Evolutionary conservation across 2,888 invertebrate genomes (phyloP).

Genomic region (Bombylius major): DNA sequence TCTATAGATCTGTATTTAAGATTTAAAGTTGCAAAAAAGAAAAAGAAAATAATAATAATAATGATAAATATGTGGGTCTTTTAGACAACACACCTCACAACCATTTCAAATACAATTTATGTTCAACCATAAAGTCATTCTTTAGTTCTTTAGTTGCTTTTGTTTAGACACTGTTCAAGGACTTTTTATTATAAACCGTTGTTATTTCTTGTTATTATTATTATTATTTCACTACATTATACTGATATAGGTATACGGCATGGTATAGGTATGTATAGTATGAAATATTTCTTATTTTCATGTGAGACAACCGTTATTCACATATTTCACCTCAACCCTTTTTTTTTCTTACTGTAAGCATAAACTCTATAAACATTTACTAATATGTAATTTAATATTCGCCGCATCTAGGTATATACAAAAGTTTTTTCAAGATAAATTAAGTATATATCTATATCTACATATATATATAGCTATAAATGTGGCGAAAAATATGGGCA

Average conservation of each 20-base stretch:
- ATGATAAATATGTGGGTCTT: background rate
- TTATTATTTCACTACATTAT: background rate
- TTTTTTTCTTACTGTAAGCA: background rate
- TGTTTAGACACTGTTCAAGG: slow-evolving; percentile 11
- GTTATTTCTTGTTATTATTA: background rate
- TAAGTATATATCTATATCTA: too few relatives aligned
- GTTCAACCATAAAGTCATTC: slow-evolving; percentile 8
- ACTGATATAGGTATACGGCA: background rate
- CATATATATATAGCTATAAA: too few relatives aligned
- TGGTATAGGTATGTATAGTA: background rate
- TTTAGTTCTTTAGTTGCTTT: background rate
- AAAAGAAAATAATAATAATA: too few relatives aligned
- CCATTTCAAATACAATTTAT: slow-evolving; percentile 12
- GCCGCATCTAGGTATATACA: too few relatives aligned
- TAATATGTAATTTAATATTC: too few relatives aligned
- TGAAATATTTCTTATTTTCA: slow-evolving; percentile 7
- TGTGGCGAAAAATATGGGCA: too few relatives aligned
- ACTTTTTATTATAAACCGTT: slow-evolving; percentile 8
- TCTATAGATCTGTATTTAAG: too few relatives aligned
- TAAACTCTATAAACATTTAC: too few relatives aligned
- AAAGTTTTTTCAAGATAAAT: too few relatives aligned
- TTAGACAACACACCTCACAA: slow-evolving; percentile 9
- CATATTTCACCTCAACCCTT: slow-evolving; percentile 13
- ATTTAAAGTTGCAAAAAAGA: too few relatives aligned
- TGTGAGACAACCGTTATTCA: slow-evolving; percentile 13